Percentiles rank a stretch among this genome's conserved stretches.
Conservation (phyloP, 2,113 vertebrate genomes). For the Phoenicopterus ruber region DNA sequence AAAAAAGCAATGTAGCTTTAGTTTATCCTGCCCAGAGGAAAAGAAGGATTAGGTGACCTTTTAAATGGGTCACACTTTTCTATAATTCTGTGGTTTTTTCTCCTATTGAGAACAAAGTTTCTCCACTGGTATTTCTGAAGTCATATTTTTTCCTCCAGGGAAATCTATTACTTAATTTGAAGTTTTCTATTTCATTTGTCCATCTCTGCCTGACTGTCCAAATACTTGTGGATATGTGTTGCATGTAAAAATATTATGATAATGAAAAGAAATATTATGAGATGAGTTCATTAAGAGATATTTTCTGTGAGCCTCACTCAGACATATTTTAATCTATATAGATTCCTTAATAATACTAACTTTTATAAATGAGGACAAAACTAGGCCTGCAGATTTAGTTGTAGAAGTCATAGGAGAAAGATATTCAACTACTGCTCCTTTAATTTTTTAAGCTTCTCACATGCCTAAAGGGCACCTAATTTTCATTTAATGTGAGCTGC, state of each 20-base stretch:
- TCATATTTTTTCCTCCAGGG: neutral
- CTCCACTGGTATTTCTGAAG: neutral
- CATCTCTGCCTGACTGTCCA: neutral
- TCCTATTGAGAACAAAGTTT: neutral
- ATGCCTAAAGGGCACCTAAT: neutral
- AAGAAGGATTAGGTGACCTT: conserved; percentile 46
- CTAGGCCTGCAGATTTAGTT: neutral
- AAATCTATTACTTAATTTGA: neutral
- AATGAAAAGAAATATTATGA: neutral
- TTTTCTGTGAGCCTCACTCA: neutral
- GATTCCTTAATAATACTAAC: neutral
- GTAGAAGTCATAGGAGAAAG: neutral
- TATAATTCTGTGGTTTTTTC: neutral
- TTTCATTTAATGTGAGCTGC: neutral
- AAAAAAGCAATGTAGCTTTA: conserved; percentile 42
- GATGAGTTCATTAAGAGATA: neutral
- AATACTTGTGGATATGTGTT: neutral
- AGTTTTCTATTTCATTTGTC: neutral
- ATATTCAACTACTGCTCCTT: neutral
- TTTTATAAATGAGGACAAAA: neutral
- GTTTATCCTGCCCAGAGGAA: conserved; percentile 10
- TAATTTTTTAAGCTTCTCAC: neutral
- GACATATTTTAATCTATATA: neutral
- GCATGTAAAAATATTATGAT: neutral
- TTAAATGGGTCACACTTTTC: conserved; percentile 37